These are phyloP conservation scores for Melanargia galathea DNA, from an alignment of 2,888 invertebrate genomes.

Conservation along the genomic window DNA sequence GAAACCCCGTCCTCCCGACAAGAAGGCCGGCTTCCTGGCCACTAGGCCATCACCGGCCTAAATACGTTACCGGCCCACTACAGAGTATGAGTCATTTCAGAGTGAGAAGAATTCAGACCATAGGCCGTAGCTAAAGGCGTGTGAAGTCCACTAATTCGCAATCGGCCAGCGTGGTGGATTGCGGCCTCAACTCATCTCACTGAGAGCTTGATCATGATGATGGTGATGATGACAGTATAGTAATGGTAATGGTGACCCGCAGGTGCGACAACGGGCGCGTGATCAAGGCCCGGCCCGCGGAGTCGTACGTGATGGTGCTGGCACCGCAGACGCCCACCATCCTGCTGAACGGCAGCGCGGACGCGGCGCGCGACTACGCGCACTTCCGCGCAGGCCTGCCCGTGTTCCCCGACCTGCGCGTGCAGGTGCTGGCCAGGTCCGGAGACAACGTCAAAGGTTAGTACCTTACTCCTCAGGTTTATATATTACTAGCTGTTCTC, in stretches of 20 bases:
- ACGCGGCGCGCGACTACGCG: constrained; percentile 92
- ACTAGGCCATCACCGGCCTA: too few species aligned
- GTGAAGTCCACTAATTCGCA: too few species aligned
- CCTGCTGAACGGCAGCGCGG: constrained; percentile 89
- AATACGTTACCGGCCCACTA: too few species aligned
- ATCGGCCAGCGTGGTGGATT: too few species aligned
- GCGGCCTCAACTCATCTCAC: too few species aligned
- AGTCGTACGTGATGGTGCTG: constrained; percentile 93
- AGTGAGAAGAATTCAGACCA: too few species aligned
- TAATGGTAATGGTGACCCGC: constrained; percentile 28
- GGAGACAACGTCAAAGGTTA: constrained; percentile 44
- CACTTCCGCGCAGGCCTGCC: constrained; percentile 93
- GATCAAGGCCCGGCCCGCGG: constrained; percentile 88
- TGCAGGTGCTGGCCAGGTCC: constrained; percentile 81
- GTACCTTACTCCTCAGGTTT: background rate
- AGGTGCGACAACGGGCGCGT: constrained; percentile 90
- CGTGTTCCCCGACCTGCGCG: constrained; percentile 92
- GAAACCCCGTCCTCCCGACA: too few species aligned
- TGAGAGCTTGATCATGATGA: background rate
- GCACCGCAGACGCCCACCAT: constrained; percentile 93
- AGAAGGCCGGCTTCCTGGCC: too few species aligned
- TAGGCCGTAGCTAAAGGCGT: too few species aligned
- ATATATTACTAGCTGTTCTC: too few species aligned
- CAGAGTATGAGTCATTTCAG: too few species aligned
- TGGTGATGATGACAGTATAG: too few species aligned